Evolutionary conservation across 2,888 invertebrate species (phyloP), one percentile per base, ranked within the genome.

Genomic region (Drosophila neoperkinsi): DNA sequence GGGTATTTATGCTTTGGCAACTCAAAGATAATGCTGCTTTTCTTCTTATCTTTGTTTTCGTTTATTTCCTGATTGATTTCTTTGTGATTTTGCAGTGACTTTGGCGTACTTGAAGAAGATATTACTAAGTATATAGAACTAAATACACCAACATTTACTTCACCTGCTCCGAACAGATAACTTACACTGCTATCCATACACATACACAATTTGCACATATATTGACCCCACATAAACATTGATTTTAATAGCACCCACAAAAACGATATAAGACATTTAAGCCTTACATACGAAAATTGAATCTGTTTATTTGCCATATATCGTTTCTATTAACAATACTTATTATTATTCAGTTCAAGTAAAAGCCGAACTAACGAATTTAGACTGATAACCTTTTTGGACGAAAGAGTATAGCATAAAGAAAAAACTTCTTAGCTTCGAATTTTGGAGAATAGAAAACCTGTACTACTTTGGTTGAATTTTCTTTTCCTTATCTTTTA

Each of bases 41-140:
- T 57, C 21, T 31, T 46, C 41, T 31, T 41, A 43, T 41, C 43
- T 38, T 56, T 67, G 43, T 50, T 72, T 78, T 61, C 41, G 33
- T 65, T 77, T 69, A 53, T 68, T 74, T 77, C 69, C 71, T 73
- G 63, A 81, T 71, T 84, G 87, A 69, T 84, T 82, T 87, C 77
- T 82, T 87, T 90, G 79, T 84, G 80, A 91, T 81, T 82, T 91
- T 90, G 72, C 91, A 91, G 91, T 88, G 81, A 88, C 75, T 67
- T 59, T 82, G 88, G 80, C 64, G 90, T 79, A 61, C 61, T 74
- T 82, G 91, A 91, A 75, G 81, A 84, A 74, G 90, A 82, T 62
- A 57, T 36, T 67, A 71, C 75, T 82, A 85, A 91, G 91, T 91
- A 91, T 82, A 86, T 73, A 60, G 72, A 62, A 56, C 73, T 51